Percentiles rank a stretch among this genome's conserved stretches.
phyloP scores from a whole-genome alignment of 2,113 vertebrate species.

The Dipodomys spectabilis region DNA sequence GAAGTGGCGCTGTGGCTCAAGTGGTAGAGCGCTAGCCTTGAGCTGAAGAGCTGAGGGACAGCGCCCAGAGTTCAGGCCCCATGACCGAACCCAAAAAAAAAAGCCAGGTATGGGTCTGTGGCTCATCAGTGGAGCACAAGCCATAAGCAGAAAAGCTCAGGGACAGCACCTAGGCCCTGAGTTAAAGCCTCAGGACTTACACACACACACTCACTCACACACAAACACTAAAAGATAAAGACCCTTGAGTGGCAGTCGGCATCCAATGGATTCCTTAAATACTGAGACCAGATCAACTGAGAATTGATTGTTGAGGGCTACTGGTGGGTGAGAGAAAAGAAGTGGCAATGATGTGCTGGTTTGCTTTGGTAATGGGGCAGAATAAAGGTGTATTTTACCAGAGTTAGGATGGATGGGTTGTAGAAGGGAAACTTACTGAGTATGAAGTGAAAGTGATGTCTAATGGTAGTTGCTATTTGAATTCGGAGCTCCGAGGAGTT shows the following conservation, averaged over 20 bases:
- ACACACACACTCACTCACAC: no score
- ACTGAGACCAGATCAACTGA: neutral
- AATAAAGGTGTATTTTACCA: slow-evolving; percentile 5
- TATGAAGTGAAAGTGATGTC: neutral
- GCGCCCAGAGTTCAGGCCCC: no score
- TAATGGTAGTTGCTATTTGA: neutral
- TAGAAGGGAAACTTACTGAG: neutral
- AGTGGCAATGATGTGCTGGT: neutral
- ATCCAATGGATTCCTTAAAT: slow-evolving; percentile 20
- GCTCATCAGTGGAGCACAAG: no score
- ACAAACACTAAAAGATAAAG: neutral
- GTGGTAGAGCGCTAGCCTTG: no score
- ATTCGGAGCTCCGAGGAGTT: neutral
- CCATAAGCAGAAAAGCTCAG: no score
- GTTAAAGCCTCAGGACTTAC: no score
- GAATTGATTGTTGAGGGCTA: neutral
- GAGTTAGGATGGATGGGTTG: neutral
- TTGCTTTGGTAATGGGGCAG: neutral
- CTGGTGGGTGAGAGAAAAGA: neutral
- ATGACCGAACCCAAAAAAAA: no score
- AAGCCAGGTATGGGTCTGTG: no score
- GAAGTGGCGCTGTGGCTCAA: no score
- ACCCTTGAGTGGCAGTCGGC: neutral
- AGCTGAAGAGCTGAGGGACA: no score
- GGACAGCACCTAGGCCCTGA: no score